Base-by-base conservation (phyloP, 2,888 invertebrate genomes). In the Tenodera sinensis region DNA sequence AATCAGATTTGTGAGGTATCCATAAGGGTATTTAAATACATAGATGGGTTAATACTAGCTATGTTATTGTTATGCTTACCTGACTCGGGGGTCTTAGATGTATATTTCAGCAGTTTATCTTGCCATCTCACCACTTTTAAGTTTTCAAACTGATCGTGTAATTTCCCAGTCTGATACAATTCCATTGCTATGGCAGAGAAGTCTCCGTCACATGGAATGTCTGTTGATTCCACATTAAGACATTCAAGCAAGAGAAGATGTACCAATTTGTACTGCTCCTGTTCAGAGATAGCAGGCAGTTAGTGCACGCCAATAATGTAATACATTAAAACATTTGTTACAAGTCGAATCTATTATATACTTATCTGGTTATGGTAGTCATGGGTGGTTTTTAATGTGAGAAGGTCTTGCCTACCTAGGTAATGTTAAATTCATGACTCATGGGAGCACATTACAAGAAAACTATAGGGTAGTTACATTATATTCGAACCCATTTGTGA, bases 231-330 rank as follows among this genome's bases (percentile, higher is more conserved):
- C 0, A 93, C 92, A 28, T 93, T 91, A 12, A 94, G 91, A 91
- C 93, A 93, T 91, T 94, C 94, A 0, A 94, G 91, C 15, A 94
- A 92, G 0, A 93, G 92, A 88, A 94, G 92, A 91, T 94, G 94
- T 1, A 93, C 93, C 30, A 94, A 91, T 90, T 94, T 93, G 91
- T 94, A 94, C 91, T 94, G 94, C 88, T 94, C 93, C 88, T 91
- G 84, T 28, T n/a, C 9, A 12, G 28, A 25, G 8, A n/a, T n/a
- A 25, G 12, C 25, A 20, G 27, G 7, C 25, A 27, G 25, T 83
- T 81, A 28, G 25, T 30, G 12, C 9, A 81, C 71, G 15, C 14
- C 20, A 54, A 34, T 34, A 34, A 34, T 7, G 7, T 34, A 34
- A 34, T 34, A 7, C 34, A 7, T 34, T 34, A 34, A 3, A 34